These are phyloP conservation scores for Microcaecilia unicolor DNA, from an alignment of 2,797 vertebrate genomes.

Conservation along the genomic window DNA sequence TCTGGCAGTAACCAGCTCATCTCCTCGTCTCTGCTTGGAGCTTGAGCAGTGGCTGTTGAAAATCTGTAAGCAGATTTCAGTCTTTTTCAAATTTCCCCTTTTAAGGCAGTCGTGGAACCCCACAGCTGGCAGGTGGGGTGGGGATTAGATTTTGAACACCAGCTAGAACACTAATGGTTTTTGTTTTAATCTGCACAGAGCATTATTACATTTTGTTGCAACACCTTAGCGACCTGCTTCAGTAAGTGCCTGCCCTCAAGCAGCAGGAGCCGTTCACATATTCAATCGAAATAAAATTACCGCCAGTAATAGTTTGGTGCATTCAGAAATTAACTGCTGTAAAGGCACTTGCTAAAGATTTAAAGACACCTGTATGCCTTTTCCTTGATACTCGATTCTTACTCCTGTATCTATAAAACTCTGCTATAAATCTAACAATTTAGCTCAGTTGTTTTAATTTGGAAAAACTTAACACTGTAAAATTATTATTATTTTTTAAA, in stretches of 20 bases:
- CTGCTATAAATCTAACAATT: too few relatives aligned
- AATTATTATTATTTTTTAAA: too few relatives aligned
- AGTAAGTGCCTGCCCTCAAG: slow-evolving; percentile 62
- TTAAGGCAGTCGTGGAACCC: slow-evolving; percentile 52
- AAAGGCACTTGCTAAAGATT: slow-evolving; percentile 67
- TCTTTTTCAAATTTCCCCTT: slow-evolving; percentile 56
- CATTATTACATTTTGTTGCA: slow-evolving; percentile 72
- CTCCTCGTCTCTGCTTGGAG: rapidly evolving
- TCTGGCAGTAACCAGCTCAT: neutral
- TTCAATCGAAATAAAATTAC: slow-evolving; percentile 64
- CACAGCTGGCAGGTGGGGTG: slow-evolving; percentile 63
- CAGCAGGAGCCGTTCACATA: neutral
- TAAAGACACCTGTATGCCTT: slow-evolving; percentile 66
- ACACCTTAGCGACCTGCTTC: slow-evolving; percentile 59
- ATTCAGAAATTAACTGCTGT: slow-evolving; percentile 64
- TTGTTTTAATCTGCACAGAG: slow-evolving; percentile 75
- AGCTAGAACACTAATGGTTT: slow-evolving; percentile 51
- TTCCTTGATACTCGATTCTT: neutral
- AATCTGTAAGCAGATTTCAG: slow-evolving; percentile 11
- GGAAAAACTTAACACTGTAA: too few relatives aligned
- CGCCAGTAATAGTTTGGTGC: slow-evolving; percentile 60
- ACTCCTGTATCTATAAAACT: neutral
- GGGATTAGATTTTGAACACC: slow-evolving; percentile 63
- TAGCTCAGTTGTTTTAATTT: too few relatives aligned
- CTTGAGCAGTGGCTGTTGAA: neutral